phyloP scores from a whole-genome alignment of 2,888 invertebrate species.

The Cataglyphis albicans region DNA sequence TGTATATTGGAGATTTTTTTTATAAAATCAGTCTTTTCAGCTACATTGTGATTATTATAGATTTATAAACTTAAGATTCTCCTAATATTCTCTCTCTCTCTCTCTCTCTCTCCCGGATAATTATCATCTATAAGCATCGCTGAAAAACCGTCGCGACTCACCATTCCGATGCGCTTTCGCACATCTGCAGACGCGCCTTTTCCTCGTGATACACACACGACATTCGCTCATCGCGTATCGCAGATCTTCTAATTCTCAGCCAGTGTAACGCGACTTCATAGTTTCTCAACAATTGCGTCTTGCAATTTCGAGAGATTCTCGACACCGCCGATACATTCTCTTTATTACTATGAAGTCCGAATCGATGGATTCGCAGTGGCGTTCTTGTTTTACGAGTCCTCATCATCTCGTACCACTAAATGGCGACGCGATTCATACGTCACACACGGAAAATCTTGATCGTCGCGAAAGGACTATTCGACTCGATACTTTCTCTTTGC shows the following conservation, averaged over 20 bases:
- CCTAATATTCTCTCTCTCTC: neutral
- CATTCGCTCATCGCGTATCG: constrained; percentile 15
- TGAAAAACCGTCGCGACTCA: constrained; percentile 6
- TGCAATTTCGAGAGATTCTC: constrained; percentile 45
- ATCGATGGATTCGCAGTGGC: neutral
- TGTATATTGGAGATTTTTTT: too few species aligned
- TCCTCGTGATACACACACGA: constrained; percentile 30
- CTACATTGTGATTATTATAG: neutral
- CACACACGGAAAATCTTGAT: neutral
- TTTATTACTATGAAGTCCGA: neutral
- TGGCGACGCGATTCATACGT: neutral
- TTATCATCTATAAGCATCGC: neutral
- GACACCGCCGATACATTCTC: constrained; percentile 19
- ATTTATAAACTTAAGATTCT: neutral
- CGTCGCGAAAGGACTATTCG: neutral
- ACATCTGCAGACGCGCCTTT: neutral
- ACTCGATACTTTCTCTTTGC: neutral
- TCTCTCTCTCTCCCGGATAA: neutral
- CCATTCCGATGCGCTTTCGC: neutral
- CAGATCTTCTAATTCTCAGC: constrained; percentile 26
- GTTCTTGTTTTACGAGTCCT: neutral
- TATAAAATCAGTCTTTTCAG: neutral
- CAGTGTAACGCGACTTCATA: constrained; percentile 46
- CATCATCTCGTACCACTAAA: constrained; percentile 20
- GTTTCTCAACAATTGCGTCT: constrained; percentile 23